Evolutionary conservation across 2,113 vertebrate species (phyloP).

Genomic region (Globicephala melas): DNA sequence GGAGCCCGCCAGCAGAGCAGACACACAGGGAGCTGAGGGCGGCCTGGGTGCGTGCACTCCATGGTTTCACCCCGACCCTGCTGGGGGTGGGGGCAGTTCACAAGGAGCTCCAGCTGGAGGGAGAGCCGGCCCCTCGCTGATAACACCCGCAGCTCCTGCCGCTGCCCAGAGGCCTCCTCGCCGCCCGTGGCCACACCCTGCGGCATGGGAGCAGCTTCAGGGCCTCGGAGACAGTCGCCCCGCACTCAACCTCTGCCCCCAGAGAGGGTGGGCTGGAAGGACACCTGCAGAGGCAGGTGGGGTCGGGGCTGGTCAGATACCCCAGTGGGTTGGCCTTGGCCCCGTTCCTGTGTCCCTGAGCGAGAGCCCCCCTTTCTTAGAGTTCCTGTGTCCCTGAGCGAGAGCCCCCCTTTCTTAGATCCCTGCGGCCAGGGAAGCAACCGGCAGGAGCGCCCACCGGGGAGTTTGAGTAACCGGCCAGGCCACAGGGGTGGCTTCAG

Average conservation of each 20-base stretch:
- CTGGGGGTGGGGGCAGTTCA: background rate
- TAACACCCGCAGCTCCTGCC: fast-evolving
- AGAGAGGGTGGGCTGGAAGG: background rate
- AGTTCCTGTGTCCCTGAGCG: background rate
- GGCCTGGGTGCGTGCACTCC: background rate
- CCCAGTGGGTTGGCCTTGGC: fast-evolving
- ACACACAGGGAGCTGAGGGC: background rate
- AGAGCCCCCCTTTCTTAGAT: background rate
- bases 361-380: background rate
- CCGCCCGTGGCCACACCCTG: fast-evolving
- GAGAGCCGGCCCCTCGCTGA: background rate
- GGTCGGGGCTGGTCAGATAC: background rate
- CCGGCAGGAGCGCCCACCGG: background rate
- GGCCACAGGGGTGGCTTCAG: no score
- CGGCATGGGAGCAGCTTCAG: fast-evolving
- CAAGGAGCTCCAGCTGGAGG: fast-evolving
- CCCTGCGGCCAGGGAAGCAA: background rate
- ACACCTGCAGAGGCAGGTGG: fast-evolving
- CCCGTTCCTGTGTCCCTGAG: background rate
- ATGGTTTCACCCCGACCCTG: fast-evolving
- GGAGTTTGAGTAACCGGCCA: background rate
- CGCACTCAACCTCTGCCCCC: fast-evolving
- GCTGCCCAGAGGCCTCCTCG: background rate
- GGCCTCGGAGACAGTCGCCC: fast-evolving
- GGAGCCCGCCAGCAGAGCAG: background rate